Evolutionary conservation across 1,140 invertebrate species (phyloP), one percentile per base, ranked within the genome.

Genomic region (Nasonia vitripennis): DNA sequence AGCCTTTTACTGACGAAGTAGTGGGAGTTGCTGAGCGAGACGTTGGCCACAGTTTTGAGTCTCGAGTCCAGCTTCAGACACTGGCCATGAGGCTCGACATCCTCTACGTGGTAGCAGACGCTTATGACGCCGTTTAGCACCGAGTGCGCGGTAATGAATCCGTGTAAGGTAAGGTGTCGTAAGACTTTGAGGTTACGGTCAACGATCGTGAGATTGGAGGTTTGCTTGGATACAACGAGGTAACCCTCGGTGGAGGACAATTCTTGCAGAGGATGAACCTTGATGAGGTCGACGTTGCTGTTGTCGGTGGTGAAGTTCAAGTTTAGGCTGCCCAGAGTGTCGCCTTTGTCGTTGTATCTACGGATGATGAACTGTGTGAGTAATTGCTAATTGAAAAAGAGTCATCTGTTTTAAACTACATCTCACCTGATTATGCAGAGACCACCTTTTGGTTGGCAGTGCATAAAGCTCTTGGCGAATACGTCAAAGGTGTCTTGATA

Each of bases 371-470:
- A 12, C 23, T 6, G 27, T 12, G 27, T 12, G 27, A 62, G 27
- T 34, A 45, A 71, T 31, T 11, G 2, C 10, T 12, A 31, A 71
- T 71, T 51, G 1, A 27, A 11, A n/a, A 48, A 51, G 0, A 37
- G 14, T 77, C n/a, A 51, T 20, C 12, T 27, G 45, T 77, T 77
- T 31, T 12, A 48, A 77, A 37, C 12, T 17, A 37, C 23, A 23
- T 41, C 20, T 73, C 48, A 81, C 80, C 80, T 81, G 11, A 81
- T 73, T 6, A 51, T 3, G 14, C 80, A 81, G 12, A 81, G 48
- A 11, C 70, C 48, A n/a, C 45, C 45, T 9, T 41, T 5, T 6
- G 68, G 37, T 27, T 73, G 23, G 45, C 80, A 81, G 27, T 51
- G 68, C 12, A 73, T 31, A 11, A n/a, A 12, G 12, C 62, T 81